These are phyloP conservation scores for Aphidius gifuensis DNA, from an alignment of 1,140 invertebrate genomes.

Conservation along the genomic window DNA sequence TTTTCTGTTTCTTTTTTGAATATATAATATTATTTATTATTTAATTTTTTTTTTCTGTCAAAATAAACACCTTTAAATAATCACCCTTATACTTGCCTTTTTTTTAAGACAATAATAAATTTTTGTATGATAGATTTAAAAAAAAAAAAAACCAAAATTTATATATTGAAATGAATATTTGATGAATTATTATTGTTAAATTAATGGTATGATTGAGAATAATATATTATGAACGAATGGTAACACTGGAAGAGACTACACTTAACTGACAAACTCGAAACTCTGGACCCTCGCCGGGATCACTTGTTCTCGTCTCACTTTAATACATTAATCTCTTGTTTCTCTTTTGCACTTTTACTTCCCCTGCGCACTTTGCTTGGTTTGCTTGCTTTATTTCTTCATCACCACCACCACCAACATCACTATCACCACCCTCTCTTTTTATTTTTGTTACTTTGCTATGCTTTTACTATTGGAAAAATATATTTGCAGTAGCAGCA, in stretches of 20 bases:
- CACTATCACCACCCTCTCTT: not conserved
- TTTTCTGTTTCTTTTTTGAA: no score
- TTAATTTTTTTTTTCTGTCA: no score
- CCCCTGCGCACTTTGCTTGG: not conserved
- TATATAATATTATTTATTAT: no score
- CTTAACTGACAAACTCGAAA: slow-evolving; percentile 18
- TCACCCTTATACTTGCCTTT: no score
- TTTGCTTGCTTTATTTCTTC: no score
- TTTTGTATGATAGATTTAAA: no score
- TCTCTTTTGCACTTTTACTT: slow-evolving; percentile 1
- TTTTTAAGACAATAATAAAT: no score
- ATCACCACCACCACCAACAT: not conserved
- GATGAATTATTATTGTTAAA: no score
- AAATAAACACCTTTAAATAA: no score
- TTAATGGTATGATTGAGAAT: no score
- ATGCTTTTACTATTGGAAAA: slow-evolving; percentile 3
- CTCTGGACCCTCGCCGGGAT: slow-evolving; percentile 16
- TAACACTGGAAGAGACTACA: slow-evolving; percentile 16
- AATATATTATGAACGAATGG: not conserved
- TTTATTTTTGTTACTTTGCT: not conserved
- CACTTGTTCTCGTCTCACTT: slow-evolving; percentile 11
- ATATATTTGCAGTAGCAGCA: not conserved
- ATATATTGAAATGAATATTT: no score
- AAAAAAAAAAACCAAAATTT: no score
- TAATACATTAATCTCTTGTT: not conserved